These are phyloP conservation scores for Limnephilus marmoratus DNA, from an alignment of 2,888 invertebrate genomes.

Conservation along the genomic window DNA sequence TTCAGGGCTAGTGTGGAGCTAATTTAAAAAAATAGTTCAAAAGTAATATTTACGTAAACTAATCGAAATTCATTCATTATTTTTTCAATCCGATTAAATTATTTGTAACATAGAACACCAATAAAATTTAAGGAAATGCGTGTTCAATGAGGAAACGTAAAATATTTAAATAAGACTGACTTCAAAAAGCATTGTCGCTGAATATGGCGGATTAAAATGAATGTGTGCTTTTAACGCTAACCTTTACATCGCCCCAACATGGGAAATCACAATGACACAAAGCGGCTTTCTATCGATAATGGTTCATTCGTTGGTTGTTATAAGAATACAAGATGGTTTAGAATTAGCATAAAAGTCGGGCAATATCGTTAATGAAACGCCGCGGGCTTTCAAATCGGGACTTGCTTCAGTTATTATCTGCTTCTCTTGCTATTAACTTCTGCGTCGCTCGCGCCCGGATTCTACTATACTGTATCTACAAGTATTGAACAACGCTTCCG, in stretches of 20 bases:
- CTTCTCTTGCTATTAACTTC: neutral
- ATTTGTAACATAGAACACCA: no score
- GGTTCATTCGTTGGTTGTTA: neutral
- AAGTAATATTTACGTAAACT: no score
- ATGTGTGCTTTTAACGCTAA: neutral
- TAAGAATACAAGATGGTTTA: neutral
- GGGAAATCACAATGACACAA: neutral
- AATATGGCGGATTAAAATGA: neutral
- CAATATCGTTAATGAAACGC: constrained; percentile 18
- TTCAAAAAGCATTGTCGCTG: neutral
- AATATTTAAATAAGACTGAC: neutral
- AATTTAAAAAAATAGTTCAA: no score
- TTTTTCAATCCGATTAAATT: no score
- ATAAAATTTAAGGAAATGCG: no score
- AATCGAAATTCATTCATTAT: no score
- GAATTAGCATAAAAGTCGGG: constrained; percentile 32
- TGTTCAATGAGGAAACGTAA: neutral
- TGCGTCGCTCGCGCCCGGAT: neutral
- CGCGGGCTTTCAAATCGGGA: constrained; percentile 24
- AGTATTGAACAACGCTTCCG: no score
- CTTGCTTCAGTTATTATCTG: constrained; percentile 18
- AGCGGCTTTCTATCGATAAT: neutral
- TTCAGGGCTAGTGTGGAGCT: no score
- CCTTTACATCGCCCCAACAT: neutral
- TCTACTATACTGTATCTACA: no score